Conservation (phyloP, 2,888 invertebrate genomes). For the Frankliniella intonsa region DNA sequence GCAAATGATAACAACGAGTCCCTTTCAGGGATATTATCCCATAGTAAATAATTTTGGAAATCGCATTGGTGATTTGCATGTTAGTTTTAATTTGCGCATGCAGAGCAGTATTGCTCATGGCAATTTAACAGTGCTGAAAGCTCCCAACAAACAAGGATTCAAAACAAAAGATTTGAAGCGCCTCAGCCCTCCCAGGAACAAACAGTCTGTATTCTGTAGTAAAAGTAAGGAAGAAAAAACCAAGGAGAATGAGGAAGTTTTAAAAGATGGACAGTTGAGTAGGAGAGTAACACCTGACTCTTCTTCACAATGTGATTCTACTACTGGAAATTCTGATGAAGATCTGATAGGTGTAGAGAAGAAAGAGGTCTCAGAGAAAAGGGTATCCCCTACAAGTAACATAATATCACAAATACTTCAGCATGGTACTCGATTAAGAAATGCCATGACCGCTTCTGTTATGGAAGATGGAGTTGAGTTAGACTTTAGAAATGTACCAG, state of each 20-base stretch:
- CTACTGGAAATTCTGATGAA: background rate
- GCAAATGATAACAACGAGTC: slow-evolving; percentile 41
- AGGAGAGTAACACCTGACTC: background rate
- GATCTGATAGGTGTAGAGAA: background rate
- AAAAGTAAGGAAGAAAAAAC: slow-evolving; percentile 12
- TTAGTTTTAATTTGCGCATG: slow-evolving; percentile 41
- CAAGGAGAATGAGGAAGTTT: background rate
- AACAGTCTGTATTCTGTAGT: background rate
- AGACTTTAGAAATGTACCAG: background rate
- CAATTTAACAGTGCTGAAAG: background rate
- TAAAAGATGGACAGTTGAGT: background rate
- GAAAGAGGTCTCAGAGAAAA: background rate
- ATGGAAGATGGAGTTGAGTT: slow-evolving; percentile 34
- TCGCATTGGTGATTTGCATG: slow-evolving; percentile 44
- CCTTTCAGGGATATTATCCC: slow-evolving; percentile 43
- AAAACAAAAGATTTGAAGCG: background rate
- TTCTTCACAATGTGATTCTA: background rate
- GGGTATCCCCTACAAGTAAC: slow-evolving; percentile 28
- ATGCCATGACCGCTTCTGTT: slow-evolving; percentile 37
- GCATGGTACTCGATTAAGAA: slow-evolving; percentile 35
- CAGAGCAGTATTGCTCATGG: background rate
- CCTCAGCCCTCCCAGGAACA: background rate
- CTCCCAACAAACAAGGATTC: background rate
- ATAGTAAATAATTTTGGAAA: slow-evolving; percentile 42
- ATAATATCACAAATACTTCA: slow-evolving; percentile 34